A percentile compares a stretch with the other conserved stretches of the same genome.
These are phyloP conservation scores for Casuarius casuarius DNA, from an alignment of 2,113 vertebrate species.

Conservation along the genomic window DNA sequence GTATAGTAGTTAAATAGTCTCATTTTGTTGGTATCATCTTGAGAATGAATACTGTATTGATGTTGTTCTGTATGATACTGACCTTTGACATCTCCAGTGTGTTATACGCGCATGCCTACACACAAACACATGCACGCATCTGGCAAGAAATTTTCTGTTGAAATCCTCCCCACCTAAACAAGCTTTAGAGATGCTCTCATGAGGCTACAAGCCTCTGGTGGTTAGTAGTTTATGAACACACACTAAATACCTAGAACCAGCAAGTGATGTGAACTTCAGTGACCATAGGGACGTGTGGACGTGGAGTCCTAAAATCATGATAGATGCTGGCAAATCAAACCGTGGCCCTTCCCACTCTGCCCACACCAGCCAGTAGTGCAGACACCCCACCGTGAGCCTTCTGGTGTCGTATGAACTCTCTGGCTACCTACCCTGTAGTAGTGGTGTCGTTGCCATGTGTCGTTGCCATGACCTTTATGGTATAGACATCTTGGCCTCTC, in stretches of 20 bases:
- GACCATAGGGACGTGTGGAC: fast-evolving
- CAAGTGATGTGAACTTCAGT: not conserved
- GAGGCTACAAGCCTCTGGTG: not conserved
- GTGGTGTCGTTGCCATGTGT: not conserved
- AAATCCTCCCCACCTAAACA: too few relatives aligned
- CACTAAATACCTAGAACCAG: not conserved
- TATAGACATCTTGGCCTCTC: not conserved
- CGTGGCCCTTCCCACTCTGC: too few relatives aligned
- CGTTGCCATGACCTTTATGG: not conserved
- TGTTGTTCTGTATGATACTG: not conserved
- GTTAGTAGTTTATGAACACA: too few relatives aligned
- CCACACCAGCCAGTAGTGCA: too few relatives aligned
- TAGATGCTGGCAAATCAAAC: not conserved
- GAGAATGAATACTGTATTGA: not conserved
- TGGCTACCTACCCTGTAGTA: not conserved
- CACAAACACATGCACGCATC: not conserved
- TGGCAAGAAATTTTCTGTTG: not conserved
- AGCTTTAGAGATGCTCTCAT: not conserved
- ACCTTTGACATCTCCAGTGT: not conserved
- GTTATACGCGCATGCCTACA: not conserved
- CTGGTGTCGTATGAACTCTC: not conserved
- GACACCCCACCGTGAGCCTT: not conserved
- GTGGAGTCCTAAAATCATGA: not conserved
- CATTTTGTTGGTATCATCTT: not conserved
- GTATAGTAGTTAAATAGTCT: not conserved